A percentile compares a stretch with the other conserved stretches of the same genome.
Conservation (phyloP, 2,888 invertebrate genomes). For the Calliopum simillimum region DNA sequence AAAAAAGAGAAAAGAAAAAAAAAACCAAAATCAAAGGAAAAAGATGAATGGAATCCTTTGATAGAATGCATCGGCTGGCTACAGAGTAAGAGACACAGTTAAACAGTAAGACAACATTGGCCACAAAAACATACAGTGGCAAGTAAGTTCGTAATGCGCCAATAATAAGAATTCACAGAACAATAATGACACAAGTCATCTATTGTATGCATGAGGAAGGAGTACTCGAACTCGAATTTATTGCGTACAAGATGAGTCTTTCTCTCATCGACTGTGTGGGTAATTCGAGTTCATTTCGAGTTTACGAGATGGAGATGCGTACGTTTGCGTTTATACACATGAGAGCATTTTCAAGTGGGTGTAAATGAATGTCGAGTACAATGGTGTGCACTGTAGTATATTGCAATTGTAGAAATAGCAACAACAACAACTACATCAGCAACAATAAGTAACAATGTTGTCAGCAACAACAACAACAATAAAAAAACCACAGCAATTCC, state of each 20-base stretch:
- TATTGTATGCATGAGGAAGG: neutral
- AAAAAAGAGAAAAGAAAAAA: too few relatives aligned
- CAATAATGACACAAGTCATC: slow-evolving; percentile 14
- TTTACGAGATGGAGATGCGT: neutral
- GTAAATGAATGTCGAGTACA: slow-evolving; percentile 13
- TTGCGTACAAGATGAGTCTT: too few relatives aligned
- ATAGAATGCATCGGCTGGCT: slow-evolving; percentile 8
- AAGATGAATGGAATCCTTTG: slow-evolving; percentile 33
- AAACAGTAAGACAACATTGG: neutral
- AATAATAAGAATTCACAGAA: neutral
- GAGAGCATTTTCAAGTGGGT: slow-evolving; percentile 27
- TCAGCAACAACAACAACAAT: slow-evolving; percentile 42
- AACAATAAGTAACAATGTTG: slow-evolving; percentile 16
- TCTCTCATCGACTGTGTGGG: too few relatives aligned
- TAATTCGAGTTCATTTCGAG: too few relatives aligned
- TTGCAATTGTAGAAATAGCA: slow-evolving; percentile 5
- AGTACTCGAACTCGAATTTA: too few relatives aligned
- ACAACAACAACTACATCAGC: neutral
- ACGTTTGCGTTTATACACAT: neutral
- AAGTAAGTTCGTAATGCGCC: slow-evolving; percentile 20
- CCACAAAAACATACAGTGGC: neutral
- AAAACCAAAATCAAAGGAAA: neutral
- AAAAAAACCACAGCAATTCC: slow-evolving; percentile 58
- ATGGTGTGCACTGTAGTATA: neutral
- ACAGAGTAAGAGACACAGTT: neutral